Evolutionary conservation across 2,113 vertebrate species (phyloP), one percentile per base, ranked within the genome.

Genomic region (Orthonyx spaldingii): DNA sequence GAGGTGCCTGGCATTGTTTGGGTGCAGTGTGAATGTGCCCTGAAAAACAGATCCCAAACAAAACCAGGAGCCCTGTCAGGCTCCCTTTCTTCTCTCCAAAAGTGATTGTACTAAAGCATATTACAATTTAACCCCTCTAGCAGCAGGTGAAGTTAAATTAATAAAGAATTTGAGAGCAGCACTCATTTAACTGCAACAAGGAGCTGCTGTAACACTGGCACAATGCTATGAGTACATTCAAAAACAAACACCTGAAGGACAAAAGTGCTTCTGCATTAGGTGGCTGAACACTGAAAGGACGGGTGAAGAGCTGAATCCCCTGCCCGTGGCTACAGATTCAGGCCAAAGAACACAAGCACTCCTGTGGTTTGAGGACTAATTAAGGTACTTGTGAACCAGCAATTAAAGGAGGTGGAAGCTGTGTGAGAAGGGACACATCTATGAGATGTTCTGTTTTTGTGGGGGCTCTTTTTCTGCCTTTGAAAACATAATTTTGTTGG

Each of bases 1-100:
- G 85, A 83, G 93, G 84, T 90, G 92, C 91, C 46, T 91, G 85
- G 69, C 88, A 96, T 92, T 81, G 56, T 95, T 79, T 44, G 85
- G 59, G 65, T 42, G 32, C 35, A 64, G 39, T 37, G 12, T 56
- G 72, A 94, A 66, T 41, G 52, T 84, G 68, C 60, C 78, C 56
- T 85, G 68, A 59, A 84, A 89, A 85, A 55, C 87, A 96, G 88
- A 81, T n/a, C 50, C 56, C n/a, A 50, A 72, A 46, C 26, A 71
- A 83, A 70, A 96, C 76, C 69, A 70, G 35, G 60, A 87, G 24
- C 59, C 46, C 44, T 53, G 37, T 57, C 59, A 87, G 70, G 57
- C 65, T 93, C 65, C 7, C 10, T 24, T n/a, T 59, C 57, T 53
- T 32, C 14, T 93, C 78, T 92, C 47, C 61, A 32, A 32, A 37